A percentile compares a stretch with the other conserved stretches of the same genome.
Conservation (phyloP, 2,113 vertebrate species). For the Notarius quadriscutis region DNA sequence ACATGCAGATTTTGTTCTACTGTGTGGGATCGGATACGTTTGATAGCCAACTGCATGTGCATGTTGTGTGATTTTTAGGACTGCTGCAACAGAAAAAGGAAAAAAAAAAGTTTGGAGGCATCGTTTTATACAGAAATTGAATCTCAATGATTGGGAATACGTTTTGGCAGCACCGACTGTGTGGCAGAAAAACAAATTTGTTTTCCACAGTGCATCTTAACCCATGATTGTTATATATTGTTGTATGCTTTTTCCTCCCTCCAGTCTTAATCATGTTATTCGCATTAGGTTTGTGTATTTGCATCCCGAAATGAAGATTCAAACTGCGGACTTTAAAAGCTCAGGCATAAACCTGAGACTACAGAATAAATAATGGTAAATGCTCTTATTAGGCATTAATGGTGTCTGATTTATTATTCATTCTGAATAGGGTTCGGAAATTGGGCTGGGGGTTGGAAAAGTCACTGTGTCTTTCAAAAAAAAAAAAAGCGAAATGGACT, state of each 20-base stretch:
- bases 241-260: not conserved
- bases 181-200: conserved; percentile 16
- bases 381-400: conserved; percentile 4
- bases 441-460: not conserved
- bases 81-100: not conserved
- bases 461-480: not conserved
- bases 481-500: not conserved
- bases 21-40: conserved; percentile 46
- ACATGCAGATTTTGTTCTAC: conserved; percentile 73
- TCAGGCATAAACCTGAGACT: not conserved
- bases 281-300: not conserved
- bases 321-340: not conserved
- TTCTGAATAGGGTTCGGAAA: not conserved
- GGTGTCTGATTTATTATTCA: not conserved
- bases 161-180: conserved; percentile 19
- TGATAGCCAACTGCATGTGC: not conserved
- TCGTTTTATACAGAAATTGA: conserved; percentile 10
- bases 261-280: conserved; percentile 1
- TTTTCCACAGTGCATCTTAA: conserved; percentile 18
- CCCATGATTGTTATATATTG: conserved; percentile 1
- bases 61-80: not conserved
- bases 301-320: not conserved
- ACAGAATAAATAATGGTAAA: not conserved
- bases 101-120: not conserved
- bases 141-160: not conserved